A percentile compares a stretch with the other conserved stretches of the same genome.
phyloP scores from a whole-genome alignment of 2,888 invertebrate species.

The Aphidoletes aphidimyza region DNA sequence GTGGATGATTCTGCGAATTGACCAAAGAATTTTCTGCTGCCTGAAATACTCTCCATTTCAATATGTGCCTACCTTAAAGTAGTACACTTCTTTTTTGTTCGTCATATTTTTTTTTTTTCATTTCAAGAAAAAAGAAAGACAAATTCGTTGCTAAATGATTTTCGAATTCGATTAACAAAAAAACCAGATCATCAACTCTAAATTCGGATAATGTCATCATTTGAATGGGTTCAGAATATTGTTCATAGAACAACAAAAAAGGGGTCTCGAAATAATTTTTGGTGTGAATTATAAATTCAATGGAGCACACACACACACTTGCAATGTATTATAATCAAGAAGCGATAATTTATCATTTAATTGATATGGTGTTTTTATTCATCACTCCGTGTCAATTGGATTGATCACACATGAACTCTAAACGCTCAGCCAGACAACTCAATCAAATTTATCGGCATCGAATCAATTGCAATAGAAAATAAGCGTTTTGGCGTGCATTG shows the following conservation, averaged over 20 bases:
- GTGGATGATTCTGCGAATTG: too few species aligned
- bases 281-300: neutral
- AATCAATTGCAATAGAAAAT: neutral
- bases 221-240: neutral
- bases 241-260: neutral
- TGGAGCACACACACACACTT: neutral
- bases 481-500: slow-evolving; percentile 19
- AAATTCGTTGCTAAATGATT: neutral
- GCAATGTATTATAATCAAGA: slow-evolving; percentile 10
- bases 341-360: slow-evolving; percentile 13
- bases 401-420: neutral
- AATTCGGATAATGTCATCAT: neutral
- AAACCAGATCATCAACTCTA: neutral
- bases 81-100: too few species aligned
- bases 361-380: neutral
- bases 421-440: neutral
- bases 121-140: neutral
- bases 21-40: too few species aligned
- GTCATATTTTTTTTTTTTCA: too few species aligned
- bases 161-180: too few species aligned
- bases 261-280: neutral
- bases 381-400: neutral
- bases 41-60: too few species aligned
- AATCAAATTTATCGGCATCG: neutral
- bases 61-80: too few species aligned